Conservation (phyloP, 2,113 vertebrate species). For the Pachypanchax playfairii region DNA sequence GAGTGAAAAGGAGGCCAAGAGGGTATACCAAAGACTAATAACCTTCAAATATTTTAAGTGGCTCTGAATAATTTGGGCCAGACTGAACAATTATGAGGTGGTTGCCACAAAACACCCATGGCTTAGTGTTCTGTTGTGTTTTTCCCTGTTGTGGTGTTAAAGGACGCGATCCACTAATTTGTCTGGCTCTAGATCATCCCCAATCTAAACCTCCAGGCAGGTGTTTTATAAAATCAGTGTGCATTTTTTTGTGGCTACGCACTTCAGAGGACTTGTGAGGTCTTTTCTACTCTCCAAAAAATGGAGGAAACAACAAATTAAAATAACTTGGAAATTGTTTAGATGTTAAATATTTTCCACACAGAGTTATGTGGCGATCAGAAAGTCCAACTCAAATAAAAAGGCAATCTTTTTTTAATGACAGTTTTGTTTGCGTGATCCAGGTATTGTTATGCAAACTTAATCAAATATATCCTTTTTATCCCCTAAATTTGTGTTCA, state of each 20-base stretch:
- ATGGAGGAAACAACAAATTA: conserved; percentile 14
- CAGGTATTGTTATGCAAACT: conserved; percentile 20
- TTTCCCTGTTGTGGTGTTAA: conserved; percentile 33
- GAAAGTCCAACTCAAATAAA: conserved; percentile 28
- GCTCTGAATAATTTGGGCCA: conserved; percentile 56
- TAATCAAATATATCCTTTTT: conserved; percentile 38
- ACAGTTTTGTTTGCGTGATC: conserved; percentile 4
- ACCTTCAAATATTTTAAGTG: conserved; percentile 43
- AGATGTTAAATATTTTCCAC: conserved; percentile 33
- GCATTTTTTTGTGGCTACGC: conserved; percentile 1
- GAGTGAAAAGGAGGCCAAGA: conserved; percentile 26
- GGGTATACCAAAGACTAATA: conserved; percentile 54
- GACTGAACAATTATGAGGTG: conserved; percentile 58
- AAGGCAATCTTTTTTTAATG: conserved; percentile 29
- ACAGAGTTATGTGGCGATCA: conserved; percentile 42
- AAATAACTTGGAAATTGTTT: conserved; percentile 25
- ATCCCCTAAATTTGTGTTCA: conserved; percentile 28
- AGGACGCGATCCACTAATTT: conserved; percentile 43
- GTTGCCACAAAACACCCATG: conserved; percentile 42
- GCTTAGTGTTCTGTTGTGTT: conserved; percentile 38
- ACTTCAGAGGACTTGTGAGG: conserved; percentile 8
- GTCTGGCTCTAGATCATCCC: conserved; percentile 41
- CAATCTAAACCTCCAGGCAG: conserved; percentile 48
- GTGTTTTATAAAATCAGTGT: conserved; percentile 43
- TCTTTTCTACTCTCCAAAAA: conserved; percentile 1